A percentile compares a stretch with the other conserved stretches of the same genome.
These are phyloP conservation scores for Luscinia luscinia DNA, from an alignment of 2,797 vertebrate genomes.

Conservation along the genomic window DNA sequence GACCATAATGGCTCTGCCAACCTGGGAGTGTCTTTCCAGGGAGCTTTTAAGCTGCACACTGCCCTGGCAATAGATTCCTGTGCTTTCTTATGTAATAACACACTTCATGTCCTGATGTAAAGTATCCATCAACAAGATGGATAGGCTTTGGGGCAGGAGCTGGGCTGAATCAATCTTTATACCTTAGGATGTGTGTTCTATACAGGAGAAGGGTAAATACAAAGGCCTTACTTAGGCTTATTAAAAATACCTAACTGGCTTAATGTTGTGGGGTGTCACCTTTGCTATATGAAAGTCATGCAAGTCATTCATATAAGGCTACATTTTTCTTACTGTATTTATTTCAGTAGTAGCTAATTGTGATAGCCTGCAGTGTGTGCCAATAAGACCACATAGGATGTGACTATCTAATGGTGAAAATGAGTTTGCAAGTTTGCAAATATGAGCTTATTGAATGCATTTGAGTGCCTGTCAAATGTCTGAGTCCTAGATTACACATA, in stretches of 20 bases:
- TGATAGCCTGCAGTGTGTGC: neutral
- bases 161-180: neutral
- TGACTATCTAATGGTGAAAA: neutral
- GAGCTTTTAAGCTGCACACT: neutral
- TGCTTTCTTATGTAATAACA: neutral
- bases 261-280: neutral
- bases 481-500: neutral
- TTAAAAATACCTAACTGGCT: neutral
- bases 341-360: neutral
- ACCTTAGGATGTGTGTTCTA: neutral
- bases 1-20: rapidly evolving
- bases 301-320: neutral
- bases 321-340: neutral
- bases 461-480: neutral
- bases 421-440: neutral
- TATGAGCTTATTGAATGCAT: neutral
- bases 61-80: neutral
- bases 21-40: neutral
- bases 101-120: neutral
- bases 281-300: neutral
- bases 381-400: neutral
- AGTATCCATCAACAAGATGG: neutral
- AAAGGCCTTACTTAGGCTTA: neutral
- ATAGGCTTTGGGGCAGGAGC: neutral
- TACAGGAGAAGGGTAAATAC: neutral